A percentile compares a stretch with the other conserved stretches of the same genome.
Conservation (phyloP, 37 sponge, comb jelly and placozoan species). For the Cliona cf. orientalis region DNA sequence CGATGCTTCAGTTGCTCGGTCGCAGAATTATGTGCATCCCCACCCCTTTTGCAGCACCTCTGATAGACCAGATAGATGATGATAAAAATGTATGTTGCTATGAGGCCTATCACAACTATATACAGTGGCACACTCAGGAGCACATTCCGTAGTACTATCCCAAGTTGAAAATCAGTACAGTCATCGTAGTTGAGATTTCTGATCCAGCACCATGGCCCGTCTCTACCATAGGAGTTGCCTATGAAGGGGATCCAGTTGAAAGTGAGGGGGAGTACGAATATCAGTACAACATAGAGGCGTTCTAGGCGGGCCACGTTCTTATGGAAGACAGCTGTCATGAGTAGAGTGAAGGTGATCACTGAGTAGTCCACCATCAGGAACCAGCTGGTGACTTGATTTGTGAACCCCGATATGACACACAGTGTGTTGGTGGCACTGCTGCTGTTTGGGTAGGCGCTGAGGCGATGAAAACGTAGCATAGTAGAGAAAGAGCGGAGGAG, state of each 20-base stretch:
- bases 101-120: slow-evolving; percentile 8
- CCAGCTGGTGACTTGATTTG: slow-evolving; percentile 48
- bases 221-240: slow-evolving; percentile 49
- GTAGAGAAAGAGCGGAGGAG: slow-evolving; percentile 36
- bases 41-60: too few relatives aligned
- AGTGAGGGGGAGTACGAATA: slow-evolving; percentile 51
- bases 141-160: slow-evolving; percentile 10
- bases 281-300: slow-evolving; percentile 21
- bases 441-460: slow-evolving; percentile 35
- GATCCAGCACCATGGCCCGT: slow-evolving; percentile 85
- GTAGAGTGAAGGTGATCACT: slow-evolving; percentile 52
- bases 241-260: slow-evolving; percentile 74
- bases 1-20: slow-evolving; percentile 6
- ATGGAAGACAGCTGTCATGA: slow-evolving; percentile 29
- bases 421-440: background rate
- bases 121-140: slow-evolving; percentile 56
- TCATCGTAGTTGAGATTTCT: background rate
- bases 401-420: slow-evolving; percentile 34
- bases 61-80: background rate
- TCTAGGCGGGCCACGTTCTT: slow-evolving; percentile 20
- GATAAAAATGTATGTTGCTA: slow-evolving; percentile 25
- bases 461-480: slow-evolving; percentile 23
- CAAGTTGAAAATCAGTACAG: slow-evolving; percentile 13
- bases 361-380: slow-evolving; percentile 28
- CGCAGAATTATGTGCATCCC: slow-evolving; percentile 15